These are phyloP conservation scores for Halcyon badia DNA, from an alignment of 2,797 vertebrate species.

Conservation along the genomic window DNA sequence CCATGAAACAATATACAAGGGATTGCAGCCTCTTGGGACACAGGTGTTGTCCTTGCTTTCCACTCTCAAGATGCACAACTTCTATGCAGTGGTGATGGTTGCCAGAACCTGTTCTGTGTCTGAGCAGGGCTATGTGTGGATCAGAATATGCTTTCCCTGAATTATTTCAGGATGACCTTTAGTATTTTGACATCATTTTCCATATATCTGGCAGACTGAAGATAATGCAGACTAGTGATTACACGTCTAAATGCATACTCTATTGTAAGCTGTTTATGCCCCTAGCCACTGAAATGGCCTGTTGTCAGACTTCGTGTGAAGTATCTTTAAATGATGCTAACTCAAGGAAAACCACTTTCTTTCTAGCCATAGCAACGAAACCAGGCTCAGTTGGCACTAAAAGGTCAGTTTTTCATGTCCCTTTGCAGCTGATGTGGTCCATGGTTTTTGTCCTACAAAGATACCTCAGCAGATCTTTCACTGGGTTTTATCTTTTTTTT, in stretches of 20 bases:
- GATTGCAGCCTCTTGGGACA: background rate
- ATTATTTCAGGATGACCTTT: slow-evolving; percentile 21
- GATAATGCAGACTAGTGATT: background rate
- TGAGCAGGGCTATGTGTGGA: background rate
- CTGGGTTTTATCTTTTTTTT: background rate
- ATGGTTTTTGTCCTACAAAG: background rate
- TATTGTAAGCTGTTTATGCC: slow-evolving; percentile 38
- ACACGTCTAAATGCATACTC: background rate
- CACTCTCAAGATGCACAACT: background rate
- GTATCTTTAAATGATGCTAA: background rate
- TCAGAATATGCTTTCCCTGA: background rate
- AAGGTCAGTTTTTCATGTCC: background rate
- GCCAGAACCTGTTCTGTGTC: background rate
- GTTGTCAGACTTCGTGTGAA: slow-evolving; percentile 38
- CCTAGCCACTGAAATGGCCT: slow-evolving; percentile 7
- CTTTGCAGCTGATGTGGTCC: background rate
- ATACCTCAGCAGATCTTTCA: background rate
- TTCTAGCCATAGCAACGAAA: background rate
- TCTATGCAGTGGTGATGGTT: background rate
- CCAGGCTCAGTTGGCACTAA: background rate
- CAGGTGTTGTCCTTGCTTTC: background rate
- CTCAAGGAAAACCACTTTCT: background rate
- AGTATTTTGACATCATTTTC: slow-evolving; percentile 28
- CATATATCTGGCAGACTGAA: background rate
- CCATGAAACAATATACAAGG: background rate